Conservation (phyloP, 2,113 vertebrate species). For the Heterocephalus glaber region DNA sequence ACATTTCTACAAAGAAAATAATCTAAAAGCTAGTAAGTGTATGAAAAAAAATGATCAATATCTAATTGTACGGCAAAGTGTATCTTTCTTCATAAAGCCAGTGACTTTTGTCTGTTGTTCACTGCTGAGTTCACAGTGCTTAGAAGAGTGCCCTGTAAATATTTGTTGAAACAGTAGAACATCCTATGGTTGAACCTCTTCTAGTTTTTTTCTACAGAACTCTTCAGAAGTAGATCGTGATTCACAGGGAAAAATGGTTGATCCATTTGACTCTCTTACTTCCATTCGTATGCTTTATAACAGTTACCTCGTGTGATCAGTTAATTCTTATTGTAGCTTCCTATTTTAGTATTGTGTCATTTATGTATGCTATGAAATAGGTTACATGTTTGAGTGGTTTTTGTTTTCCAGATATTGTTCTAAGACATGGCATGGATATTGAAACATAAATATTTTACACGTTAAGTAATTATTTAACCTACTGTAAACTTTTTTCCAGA, state of each 20-base stretch:
- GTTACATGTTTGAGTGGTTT: background rate
- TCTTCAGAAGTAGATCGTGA: constrained; percentile 33
- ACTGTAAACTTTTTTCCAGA: constrained; percentile 81
- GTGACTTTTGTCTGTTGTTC: background rate
- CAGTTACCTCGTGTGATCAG: background rate
- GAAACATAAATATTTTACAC: constrained; percentile 39
- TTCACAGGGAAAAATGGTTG: constrained; percentile 34
- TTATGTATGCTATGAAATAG: constrained; percentile 53
- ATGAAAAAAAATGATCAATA: background rate
- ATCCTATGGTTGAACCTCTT: constrained; percentile 21
- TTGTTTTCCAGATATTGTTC: background rate
- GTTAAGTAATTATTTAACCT: constrained; percentile 58
- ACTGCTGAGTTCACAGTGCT: background rate
- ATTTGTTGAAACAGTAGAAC: constrained; percentile 31
- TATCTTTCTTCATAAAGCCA: background rate
- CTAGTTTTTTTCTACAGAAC: constrained; percentile 25
- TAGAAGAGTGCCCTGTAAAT: background rate
- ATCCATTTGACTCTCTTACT: background rate
- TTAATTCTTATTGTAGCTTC: background rate
- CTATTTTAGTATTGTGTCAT: constrained; percentile 4
- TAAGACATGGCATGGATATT: background rate
- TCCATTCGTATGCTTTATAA: constrained; percentile 29
- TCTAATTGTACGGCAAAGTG: background rate
- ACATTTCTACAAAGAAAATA: background rate
- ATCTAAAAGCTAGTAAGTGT: background rate